A percentile compares a stretch with the other conserved stretches of the same genome.
phyloP scores from a whole-genome alignment of 2,797 vertebrate genomes.

The Bovichtus diacanthus region DNA sequence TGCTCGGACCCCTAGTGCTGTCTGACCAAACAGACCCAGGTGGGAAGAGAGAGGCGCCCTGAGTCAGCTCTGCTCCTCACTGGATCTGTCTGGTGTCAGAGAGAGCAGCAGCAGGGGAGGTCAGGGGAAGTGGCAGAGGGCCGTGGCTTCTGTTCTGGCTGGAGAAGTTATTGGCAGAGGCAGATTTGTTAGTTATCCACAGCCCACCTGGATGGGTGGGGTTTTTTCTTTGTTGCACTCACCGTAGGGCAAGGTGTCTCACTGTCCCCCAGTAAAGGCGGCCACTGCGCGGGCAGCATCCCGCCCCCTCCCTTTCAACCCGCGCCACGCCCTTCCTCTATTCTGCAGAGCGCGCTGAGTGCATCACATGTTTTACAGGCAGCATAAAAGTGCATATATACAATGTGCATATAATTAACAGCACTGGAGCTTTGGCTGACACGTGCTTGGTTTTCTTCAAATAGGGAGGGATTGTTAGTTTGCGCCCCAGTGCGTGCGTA shows the following conservation, averaged over 20 bases:
- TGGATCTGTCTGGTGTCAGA: constrained; percentile 48
- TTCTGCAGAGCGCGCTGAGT: constrained; percentile 60
- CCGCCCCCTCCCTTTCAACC: constrained; percentile 44
- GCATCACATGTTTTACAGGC: constrained; percentile 62
- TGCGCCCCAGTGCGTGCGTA: constrained; percentile 45
- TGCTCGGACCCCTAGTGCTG: constrained; percentile 95
- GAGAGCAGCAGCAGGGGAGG: constrained; percentile 52
- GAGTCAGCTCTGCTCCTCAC: constrained; percentile 66
- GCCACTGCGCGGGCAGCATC: constrained; percentile 55
- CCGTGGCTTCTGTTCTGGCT: constrained; percentile 40
- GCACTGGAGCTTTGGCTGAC: constrained; percentile 62
- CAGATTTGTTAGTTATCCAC: constrained; percentile 35
- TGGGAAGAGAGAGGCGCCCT: constrained; percentile 61
- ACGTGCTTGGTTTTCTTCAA: constrained; percentile 58
- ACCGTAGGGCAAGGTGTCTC: constrained; percentile 48
- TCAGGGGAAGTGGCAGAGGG: constrained; percentile 19
- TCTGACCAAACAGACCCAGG: constrained; percentile 84
- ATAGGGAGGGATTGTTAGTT: constrained; percentile 44
- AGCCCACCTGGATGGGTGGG: constrained; percentile 35
- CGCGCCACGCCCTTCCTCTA: constrained; percentile 77
- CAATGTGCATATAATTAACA: constrained; percentile 59
- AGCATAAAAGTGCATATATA: constrained; percentile 73
- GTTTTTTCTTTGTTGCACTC: constrained; percentile 54
- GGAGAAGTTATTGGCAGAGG: constrained; percentile 28
- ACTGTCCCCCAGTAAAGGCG: constrained; percentile 65